Conservation (phyloP, 2,888 invertebrate species). For the Zelleria hepariella region DNA sequence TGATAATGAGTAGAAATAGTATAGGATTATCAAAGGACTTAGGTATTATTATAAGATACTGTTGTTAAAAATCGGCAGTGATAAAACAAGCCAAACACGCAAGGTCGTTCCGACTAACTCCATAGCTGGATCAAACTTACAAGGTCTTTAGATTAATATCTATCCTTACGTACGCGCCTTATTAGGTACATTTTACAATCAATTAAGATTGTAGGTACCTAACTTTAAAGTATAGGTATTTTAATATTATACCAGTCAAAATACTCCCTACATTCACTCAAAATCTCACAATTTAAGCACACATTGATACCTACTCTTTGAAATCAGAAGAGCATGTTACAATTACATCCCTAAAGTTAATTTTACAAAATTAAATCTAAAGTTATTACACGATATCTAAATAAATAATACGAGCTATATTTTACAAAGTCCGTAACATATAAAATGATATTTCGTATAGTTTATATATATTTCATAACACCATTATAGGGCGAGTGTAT, state of each 20-base stretch:
- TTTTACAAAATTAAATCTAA: slow-evolving; percentile 56
- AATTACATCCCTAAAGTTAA: background rate
- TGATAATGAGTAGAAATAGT: slow-evolving; percentile 49
- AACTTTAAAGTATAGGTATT: slow-evolving; percentile 29
- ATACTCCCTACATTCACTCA: slow-evolving; percentile 52
- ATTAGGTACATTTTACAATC: slow-evolving; percentile 31
- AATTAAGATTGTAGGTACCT: slow-evolving; percentile 34
- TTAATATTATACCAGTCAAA: slow-evolving; percentile 43
- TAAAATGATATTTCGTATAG: slow-evolving; percentile 50
- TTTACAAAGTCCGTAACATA: slow-evolving; percentile 64
- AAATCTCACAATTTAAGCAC: slow-evolving; percentile 53
- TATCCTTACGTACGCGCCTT: slow-evolving; percentile 21
- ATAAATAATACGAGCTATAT: slow-evolving; percentile 61
- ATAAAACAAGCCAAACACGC: slow-evolving; percentile 49
- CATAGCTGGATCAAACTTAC: background rate
- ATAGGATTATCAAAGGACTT: slow-evolving; percentile 68
- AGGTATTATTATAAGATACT: slow-evolving; percentile 32
- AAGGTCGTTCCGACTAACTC: background rate
- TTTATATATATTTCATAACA: slow-evolving; percentile 21
- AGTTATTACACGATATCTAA: slow-evolving; percentile 34
- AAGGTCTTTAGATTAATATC: slow-evolving; percentile 15
- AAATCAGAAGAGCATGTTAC: background rate
- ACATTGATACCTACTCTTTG: slow-evolving; percentile 19
- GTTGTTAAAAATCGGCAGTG: slow-evolving; percentile 66
- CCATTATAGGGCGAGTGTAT: slow-evolving; percentile 28